Evolutionary conservation across 2,888 invertebrate species (phyloP).

Genomic region (Tenthredo mesomela): DNA sequence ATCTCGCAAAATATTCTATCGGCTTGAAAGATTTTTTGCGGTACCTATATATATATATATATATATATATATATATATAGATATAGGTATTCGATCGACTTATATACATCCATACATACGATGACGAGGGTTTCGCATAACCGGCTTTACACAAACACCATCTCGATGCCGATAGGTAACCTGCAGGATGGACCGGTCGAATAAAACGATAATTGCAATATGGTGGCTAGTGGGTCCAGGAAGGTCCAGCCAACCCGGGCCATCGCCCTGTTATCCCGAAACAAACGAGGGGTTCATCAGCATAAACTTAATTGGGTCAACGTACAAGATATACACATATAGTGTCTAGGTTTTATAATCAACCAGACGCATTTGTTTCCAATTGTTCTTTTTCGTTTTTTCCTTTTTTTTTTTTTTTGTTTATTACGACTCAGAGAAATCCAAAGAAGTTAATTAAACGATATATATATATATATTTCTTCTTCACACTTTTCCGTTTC

Average conservation of each 20-base stretch:
- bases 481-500: not conserved
- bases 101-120: not conserved
- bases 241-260: not conserved
- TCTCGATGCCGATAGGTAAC: conserved; percentile 9
- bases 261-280: conserved; percentile 27
- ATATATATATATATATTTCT: not conserved
- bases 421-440: not conserved
- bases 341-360: not conserved
- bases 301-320: conserved; percentile 47
- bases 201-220: conserved; percentile 45
- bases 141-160: conserved; percentile 27
- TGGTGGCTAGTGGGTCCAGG: conserved; percentile 11
- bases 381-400: not conserved
- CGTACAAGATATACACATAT: not conserved
- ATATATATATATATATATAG: too few relatives aligned
- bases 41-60: not conserved
- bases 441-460: not conserved
- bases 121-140: conserved; percentile 38
- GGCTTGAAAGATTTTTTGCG: conserved; percentile 3
- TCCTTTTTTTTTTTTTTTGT: not conserved
- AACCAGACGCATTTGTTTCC: not conserved
- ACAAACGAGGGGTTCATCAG: conserved; percentile 46
- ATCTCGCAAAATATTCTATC: not conserved
- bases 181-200: conserved; percentile 22
- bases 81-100: not conserved